Evolutionary conservation across 2,113 vertebrate genomes (phyloP), one percentile per base, ranked within the genome.

Genomic region (Typhlomys cinereus): DNA sequence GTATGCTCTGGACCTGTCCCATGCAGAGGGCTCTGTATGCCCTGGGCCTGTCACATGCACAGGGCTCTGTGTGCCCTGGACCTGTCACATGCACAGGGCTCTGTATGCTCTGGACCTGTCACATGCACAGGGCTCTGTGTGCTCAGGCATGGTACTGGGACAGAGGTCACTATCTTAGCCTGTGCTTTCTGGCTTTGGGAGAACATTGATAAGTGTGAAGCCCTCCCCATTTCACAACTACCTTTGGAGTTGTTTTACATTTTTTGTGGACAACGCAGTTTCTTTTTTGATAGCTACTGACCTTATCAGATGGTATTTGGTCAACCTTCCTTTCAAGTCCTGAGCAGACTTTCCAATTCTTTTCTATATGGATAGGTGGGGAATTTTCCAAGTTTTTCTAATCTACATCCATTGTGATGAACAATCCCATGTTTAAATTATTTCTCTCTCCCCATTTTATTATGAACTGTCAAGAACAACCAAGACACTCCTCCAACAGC

Each of bases 41-140:
- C n/a, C 21, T 48, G 31, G 13, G 17, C n/a, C 39, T 34, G n/a
- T 41, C 27, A 50, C 9, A 21, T 12, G 0, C 14, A 54, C 10
- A 3, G 4, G 3, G 2, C 11, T 59, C n/a, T 69, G 8, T 7
- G 14, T 41, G n/a, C n/a, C n/a, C n/a, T n/a, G n/a, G n/a, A n/a
- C n/a, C n/a, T n/a, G 18, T 78, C 41, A 25, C 9, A 2, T 27
- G 21, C 5, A 34, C 20, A 14, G 34, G 41, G 52, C 0, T 86
- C 2, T 31, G n/a, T n/a, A n/a, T n/a, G n/a, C n/a, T 27, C 21
- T 48, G 31, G 13, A 12, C n/a, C 39, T 34, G n/a, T 41, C 27
- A 50, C 9, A 21, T 12, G 0, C 14, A 54, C 10, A 3, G 4
- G 6, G 14, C 12, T 59, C 25, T 59, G 0, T 29, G 20, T 46